phyloP scores from a whole-genome alignment of 2,113 vertebrate species.

The Pantherophis guttatus region DNA sequence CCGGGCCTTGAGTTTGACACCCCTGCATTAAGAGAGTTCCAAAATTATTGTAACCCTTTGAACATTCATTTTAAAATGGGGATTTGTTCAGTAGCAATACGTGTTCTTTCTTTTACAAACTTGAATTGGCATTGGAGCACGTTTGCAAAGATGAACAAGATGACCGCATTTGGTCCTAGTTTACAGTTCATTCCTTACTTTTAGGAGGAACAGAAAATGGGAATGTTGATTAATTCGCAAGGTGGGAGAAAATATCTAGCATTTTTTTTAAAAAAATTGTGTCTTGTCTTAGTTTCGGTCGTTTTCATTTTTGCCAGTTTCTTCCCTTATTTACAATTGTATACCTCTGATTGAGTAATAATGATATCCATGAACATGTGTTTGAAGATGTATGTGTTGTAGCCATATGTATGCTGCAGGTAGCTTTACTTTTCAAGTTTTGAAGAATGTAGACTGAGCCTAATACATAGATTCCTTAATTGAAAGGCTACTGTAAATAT shows the following conservation, averaged over 20 bases:
- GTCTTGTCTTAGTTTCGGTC: background rate
- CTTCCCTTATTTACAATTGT: background rate
- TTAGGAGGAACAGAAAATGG: background rate
- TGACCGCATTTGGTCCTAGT: background rate
- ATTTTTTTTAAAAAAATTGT: background rate
- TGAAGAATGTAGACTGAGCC: background rate
- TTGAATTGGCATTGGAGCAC: background rate
- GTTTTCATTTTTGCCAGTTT: background rate
- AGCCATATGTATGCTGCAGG: background rate
- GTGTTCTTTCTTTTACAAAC: background rate
- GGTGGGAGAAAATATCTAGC: background rate
- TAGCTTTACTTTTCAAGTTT: background rate
- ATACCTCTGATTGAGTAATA: background rate
- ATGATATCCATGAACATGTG: background rate
- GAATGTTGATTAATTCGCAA: background rate
- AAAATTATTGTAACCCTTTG: background rate
- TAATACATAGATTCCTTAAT: background rate
- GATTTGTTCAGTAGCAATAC: background rate
- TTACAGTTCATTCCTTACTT: background rate
- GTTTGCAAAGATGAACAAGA: background rate
- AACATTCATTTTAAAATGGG: slow-evolving; percentile 9
- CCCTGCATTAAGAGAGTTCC: background rate
- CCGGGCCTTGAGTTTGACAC: too few relatives aligned
- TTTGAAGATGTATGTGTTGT: background rate
- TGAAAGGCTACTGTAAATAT: background rate